Conservation (phyloP, 2,113 vertebrate genomes). For the Lipophrys pholis region DNA sequence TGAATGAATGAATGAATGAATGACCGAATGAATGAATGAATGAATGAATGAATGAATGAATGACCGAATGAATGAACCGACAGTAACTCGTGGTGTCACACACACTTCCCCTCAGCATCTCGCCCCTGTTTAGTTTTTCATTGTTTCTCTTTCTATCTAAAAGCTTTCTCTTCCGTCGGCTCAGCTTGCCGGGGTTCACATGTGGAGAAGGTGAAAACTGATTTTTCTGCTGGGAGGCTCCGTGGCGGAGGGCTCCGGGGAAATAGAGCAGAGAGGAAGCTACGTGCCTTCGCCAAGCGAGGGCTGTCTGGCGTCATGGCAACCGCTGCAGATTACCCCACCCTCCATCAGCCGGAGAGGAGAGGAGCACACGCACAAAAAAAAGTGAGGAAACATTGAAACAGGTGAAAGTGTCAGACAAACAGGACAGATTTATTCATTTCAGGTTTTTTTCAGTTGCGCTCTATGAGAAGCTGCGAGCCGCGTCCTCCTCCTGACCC, state of each 20-base stretch:
- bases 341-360: conserved; percentile 81
- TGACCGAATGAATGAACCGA: background rate
- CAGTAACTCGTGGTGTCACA: conserved; percentile 17
- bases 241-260: conserved; percentile 78
- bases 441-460: too few species aligned
- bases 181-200: conserved; percentile 6
- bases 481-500: too few species aligned
- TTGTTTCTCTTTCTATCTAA: background rate
- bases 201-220: background rate
- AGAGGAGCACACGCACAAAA: conserved; percentile 27
- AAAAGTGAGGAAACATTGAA: too few species aligned
- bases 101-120: background rate
- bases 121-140: conserved; percentile 22
- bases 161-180: conserved; percentile 7
- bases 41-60: background rate
- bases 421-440: too few species aligned
- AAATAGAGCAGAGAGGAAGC: conserved; percentile 87
- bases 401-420: too few species aligned
- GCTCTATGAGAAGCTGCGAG: too few species aligned
- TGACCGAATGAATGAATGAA: background rate
- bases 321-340: conserved; percentile 91
- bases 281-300: conserved; percentile 90
- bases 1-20: background rate
- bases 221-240: conserved; percentile 43
- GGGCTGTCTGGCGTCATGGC: conserved; percentile 95